A percentile compares a stretch with the other conserved stretches of the same genome.
Evolutionary conservation across 2,888 invertebrate genomes (phyloP).

Genomic region (Cistogaster globosa): DNA sequence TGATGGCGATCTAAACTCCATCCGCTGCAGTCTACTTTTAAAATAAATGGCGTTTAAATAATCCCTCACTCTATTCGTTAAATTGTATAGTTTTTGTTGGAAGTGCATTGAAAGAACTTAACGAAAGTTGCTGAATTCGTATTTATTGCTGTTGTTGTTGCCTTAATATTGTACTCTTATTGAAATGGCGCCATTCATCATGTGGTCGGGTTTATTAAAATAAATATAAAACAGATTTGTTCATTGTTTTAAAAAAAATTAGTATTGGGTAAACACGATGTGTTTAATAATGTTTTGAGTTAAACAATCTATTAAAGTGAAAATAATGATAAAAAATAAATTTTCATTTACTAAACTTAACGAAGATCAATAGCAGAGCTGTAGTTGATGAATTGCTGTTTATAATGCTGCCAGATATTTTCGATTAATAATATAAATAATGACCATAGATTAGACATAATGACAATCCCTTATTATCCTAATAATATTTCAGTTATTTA

Average conservation of each 20-base stretch:
- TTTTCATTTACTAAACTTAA: background rate
- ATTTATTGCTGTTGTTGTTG: background rate
- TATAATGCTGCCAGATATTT: too few relatives aligned
- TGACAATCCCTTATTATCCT: too few relatives aligned
- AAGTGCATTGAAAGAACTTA: background rate
- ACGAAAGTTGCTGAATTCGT: slow-evolving; percentile 53
- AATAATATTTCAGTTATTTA: too few relatives aligned
- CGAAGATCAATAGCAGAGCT: background rate
- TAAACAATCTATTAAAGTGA: too few relatives aligned
- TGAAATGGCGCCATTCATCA: slow-evolving; percentile 10
- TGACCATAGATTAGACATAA: too few relatives aligned
- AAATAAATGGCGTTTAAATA: slow-evolving; percentile 75
- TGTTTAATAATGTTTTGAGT: too few relatives aligned
- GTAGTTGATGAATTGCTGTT: background rate
- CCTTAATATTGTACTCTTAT: background rate
- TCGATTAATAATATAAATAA: too few relatives aligned
- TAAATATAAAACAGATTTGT: background rate
- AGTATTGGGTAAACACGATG: too few relatives aligned
- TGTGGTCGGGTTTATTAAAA: slow-evolving; percentile 4
- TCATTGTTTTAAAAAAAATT: background rate
- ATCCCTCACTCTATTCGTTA: slow-evolving; percentile 66
- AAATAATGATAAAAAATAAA: too few relatives aligned
- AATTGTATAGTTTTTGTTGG: slow-evolving; percentile 14
- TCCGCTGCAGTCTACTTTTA: slow-evolving; percentile 78
- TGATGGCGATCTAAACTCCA: slow-evolving; percentile 73